Evolutionary conservation across 2,888 invertebrate species (phyloP), one percentile per base, ranked within the genome.

Genomic region (Micoletzkya japonica): DNA sequence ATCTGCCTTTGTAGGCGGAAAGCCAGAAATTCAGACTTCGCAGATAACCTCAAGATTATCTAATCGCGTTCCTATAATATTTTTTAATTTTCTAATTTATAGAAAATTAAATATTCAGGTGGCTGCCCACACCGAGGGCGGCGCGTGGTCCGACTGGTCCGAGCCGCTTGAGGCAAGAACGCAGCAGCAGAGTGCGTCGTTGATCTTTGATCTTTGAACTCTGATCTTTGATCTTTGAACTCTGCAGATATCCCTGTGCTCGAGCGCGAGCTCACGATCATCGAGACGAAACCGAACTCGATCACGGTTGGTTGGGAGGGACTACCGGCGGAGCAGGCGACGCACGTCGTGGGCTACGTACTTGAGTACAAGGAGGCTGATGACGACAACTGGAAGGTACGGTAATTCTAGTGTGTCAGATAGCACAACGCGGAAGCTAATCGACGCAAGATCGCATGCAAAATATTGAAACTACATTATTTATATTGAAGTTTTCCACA

Each of bases 61-160:
- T n/a, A n/a, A n/a, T n/a, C n/a, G n/a, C n/a, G n/a, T n/a, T n/a
- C n/a, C n/a, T n/a, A n/a, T n/a, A n/a, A n/a, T n/a, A n/a, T n/a
- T n/a, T n/a, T n/a, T n/a, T n/a, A n/a, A n/a, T n/a, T n/a, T n/a
- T n/a, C n/a, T n/a, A n/a, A n/a, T n/a, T n/a, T n/a, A n/a, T n/a
- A n/a, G n/a, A n/a, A n/a, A n/a, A n/a, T n/a, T n/a, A n/a, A n/a
- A n/a, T n/a, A n/a, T n/a, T 34, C 75, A 79, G 58, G 80, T 80
- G 6, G 78, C 83, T 4, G 84, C 84, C 44, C 81, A 86, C 66
- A 85, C 84, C 20, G 81, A 82, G 70, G 77, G 79, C 56, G 85
- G 84, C 20, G 84, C 82, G 57, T 86, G 85, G 85, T 82, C 82
- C 37, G 83, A 83, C 3, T 85, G 83, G 83, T 82, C 82, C 20